A percentile compares a stretch with the other conserved stretches of the same genome.
These are phyloP conservation scores for Nephila pilipes DNA, from an alignment of 1,140 invertebrate species.

Conservation along the genomic window DNA sequence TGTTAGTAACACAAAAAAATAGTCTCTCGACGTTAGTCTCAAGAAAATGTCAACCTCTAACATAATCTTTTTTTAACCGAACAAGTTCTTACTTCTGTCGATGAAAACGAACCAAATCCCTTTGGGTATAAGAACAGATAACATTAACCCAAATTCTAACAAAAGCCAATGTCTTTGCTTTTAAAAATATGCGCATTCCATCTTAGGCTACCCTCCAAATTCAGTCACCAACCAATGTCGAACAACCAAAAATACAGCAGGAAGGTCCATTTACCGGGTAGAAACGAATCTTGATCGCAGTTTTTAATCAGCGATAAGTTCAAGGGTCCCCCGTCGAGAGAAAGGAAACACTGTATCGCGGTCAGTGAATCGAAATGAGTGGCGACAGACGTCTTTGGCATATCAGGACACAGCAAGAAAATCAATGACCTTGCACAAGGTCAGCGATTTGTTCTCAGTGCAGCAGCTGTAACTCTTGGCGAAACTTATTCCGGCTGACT, in stretches of 20 bases:
- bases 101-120: not conserved
- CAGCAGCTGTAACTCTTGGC: slow-evolving; percentile 56
- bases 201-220: not conserved
- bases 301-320: slow-evolving; percentile 58
- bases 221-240: not conserved
- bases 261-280: not conserved
- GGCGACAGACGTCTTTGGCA: slow-evolving; percentile 69
- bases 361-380: slow-evolving; percentile 74
- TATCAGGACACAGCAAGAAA: slow-evolving; percentile 60
- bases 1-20: no score
- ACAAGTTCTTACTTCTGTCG: no score
- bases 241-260: not conserved
- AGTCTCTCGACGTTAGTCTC: no score
- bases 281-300: not conserved
- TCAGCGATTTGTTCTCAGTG: slow-evolving; percentile 54
- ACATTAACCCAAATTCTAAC: not conserved
- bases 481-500: slow-evolving; percentile 67
- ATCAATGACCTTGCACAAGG: slow-evolving; percentile 72
- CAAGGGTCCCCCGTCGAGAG: not conserved
- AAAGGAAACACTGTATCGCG: slow-evolving; percentile 62
- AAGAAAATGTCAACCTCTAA: no score
- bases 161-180: not conserved
- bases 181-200: not conserved
- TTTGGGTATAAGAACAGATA: not conserved
- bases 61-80: no score